phyloP scores from a whole-genome alignment of 2,888 invertebrate species.

The Brenthis ino region DNA sequence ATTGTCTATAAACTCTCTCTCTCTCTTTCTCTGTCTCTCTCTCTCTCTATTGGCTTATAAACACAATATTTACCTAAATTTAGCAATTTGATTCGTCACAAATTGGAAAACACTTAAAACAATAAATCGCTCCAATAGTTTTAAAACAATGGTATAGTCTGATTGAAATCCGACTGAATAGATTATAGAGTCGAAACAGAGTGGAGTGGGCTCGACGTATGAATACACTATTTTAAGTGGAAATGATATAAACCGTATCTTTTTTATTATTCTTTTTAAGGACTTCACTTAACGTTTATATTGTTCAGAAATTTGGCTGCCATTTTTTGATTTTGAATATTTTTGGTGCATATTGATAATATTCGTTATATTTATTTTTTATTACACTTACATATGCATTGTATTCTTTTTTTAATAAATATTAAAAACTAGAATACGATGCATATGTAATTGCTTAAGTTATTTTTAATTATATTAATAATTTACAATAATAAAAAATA shows the following conservation, averaged over 20 bases:
- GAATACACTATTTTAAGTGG: constrained; percentile 24
- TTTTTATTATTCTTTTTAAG: constrained; percentile 9
- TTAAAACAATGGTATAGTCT: constrained; percentile 23
- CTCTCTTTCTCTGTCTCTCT: no score
- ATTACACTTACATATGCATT: no score
- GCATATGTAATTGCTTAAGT: no score
- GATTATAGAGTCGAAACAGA: constrained; percentile 24
- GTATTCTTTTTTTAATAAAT: no score
- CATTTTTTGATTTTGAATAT: constrained; percentile 5
- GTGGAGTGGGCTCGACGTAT: constrained; percentile 19
- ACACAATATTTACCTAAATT: constrained; percentile 1
- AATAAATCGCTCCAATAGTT: constrained; percentile 28
- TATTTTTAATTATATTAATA: no score
- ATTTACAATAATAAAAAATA: no score
- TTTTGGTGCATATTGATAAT: constrained; percentile 7
- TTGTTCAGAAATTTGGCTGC: constrained; percentile 1
- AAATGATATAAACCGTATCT: constrained; percentile 17
- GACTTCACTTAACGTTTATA: constrained; percentile 10
- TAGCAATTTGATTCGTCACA: neutral
- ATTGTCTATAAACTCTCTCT: neutral
- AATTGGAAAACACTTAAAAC: constrained; percentile 25
- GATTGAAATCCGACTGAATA: constrained; percentile 24
- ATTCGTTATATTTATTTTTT: neutral
- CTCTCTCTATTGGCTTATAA: neutral
- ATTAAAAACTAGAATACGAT: no score